These are phyloP conservation scores for Sciurus carolinensis DNA, from an alignment of 2,797 vertebrate genomes.

Conservation along the genomic window DNA sequence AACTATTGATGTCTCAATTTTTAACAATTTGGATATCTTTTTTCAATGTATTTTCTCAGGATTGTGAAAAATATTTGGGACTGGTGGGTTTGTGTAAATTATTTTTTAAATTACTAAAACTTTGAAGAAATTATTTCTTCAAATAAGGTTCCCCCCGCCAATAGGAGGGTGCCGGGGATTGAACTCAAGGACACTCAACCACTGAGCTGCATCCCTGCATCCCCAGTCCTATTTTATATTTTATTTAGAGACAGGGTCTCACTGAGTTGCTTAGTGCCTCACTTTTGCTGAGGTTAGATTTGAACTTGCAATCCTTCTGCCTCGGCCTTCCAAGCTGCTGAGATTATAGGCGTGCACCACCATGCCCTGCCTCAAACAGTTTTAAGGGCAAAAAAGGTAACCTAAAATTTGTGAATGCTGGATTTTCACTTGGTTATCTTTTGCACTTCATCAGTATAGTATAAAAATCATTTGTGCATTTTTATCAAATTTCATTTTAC, in stretches of 20 bases:
- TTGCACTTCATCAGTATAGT: background rate
- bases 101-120: background rate
- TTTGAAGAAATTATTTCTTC: background rate
- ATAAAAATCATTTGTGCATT: background rate
- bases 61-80: background rate
- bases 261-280: too few relatives aligned
- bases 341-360: too few relatives aligned
- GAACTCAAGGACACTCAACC: too few relatives aligned
- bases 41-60: background rate
- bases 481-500: conserved; percentile 39
- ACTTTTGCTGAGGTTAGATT: too few relatives aligned
- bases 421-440: background rate
- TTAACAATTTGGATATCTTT: background rate
- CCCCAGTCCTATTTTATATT: too few relatives aligned
- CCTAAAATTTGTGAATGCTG: background rate
- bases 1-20: background rate
- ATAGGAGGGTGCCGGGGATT: too few relatives aligned
- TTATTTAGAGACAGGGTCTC: too few relatives aligned
- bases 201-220: too few relatives aligned
- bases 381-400: background rate
- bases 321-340: too few relatives aligned
- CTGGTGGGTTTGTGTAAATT: background rate
- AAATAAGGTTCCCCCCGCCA: too few relatives aligned
- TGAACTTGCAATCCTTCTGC: too few relatives aligned
- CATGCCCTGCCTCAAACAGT: background rate